Conservation (phyloP, 1,140 invertebrate species). For the Homarus americanus region DNA sequence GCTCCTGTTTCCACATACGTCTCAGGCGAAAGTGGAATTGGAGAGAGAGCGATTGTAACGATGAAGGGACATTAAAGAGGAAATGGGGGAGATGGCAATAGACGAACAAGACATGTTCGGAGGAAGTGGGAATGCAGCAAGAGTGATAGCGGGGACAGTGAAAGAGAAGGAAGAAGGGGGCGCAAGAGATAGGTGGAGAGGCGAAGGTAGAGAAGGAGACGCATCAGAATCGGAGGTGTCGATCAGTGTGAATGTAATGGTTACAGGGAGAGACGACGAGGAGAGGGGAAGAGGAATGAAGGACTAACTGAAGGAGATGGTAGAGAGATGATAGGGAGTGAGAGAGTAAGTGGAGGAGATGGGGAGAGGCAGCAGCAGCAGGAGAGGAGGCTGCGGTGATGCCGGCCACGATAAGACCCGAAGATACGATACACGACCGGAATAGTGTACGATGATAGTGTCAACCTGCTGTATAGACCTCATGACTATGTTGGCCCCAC, state of each 20-base stretch:
- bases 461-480: neutral
- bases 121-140: neutral
- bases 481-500: neutral
- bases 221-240: no score
- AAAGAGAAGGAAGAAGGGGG: conserved; percentile 5
- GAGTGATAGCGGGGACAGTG: conserved; percentile 3
- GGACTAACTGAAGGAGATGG: conserved; percentile 11
- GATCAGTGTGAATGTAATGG: no score
- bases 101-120: conserved; percentile 19
- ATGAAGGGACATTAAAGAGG: neutral
- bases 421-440: conserved; percentile 31
- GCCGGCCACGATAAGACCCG: conserved; percentile 32
- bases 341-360: neutral
- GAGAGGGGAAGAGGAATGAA: neutral
- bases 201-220: no score
- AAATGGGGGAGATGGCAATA: neutral
- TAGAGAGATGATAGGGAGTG: conserved; percentile 26
- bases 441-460: conserved; percentile 35
- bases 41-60: no score
- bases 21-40: neutral
- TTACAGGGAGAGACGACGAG: neutral
- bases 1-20: no score
- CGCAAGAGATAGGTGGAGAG: conserved; percentile 12
- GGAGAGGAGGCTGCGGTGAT: conserved; percentile 24
- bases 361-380: conserved; percentile 19